Base-by-base conservation (phyloP, 2,797 vertebrate genomes). In the Aulostomus chinensis region DNA sequence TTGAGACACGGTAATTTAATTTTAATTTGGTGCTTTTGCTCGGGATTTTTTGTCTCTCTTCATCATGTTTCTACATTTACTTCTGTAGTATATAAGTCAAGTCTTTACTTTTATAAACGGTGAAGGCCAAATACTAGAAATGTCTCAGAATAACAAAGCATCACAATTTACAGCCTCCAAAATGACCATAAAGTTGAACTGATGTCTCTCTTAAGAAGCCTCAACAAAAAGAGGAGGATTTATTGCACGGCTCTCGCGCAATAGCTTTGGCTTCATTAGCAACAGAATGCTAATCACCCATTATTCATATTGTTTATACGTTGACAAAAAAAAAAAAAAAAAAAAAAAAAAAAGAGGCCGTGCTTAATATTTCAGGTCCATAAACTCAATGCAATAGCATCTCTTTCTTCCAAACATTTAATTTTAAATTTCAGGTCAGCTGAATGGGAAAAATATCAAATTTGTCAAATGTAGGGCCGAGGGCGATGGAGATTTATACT, bases 1-100 rank as follows among this genome's bases (percentile, higher is more conserved):
- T 10, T 16, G 17, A 54, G 40, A 63, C 11, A 8, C 24, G 21
- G 21, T 46, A 38, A 49, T 49, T 38, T 1, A 28, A 63, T 57
- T 68, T 18, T 0, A 13, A 25, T 62, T 65, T 49, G 41, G 17
- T 16, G 12, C 35, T 54, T 25, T 16, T 13, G 18, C 28, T 48
- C 46, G 49, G 26, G 10, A 37, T 32, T 36, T 55, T 35, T 11
- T 20, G 13, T 32, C 12, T 18, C 14, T 24, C 18, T 25, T 60
- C 16, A 24, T 29, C 25, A 30, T 34, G 33, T 8, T 18, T 53
- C 25, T 10, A 29, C 21, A 29, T 42, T 38, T 25, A 7, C 10
- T 15, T 2, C 16, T 3, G 25, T 4, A n/a, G 3, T 37, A 7
- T 13, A 16, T 20, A 25, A 15, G 12, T 26, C 25, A 9, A 10